These are phyloP conservation scores for Andrena haemorrhoa DNA, from an alignment of 2,888 invertebrate genomes.

Conservation along the genomic window DNA sequence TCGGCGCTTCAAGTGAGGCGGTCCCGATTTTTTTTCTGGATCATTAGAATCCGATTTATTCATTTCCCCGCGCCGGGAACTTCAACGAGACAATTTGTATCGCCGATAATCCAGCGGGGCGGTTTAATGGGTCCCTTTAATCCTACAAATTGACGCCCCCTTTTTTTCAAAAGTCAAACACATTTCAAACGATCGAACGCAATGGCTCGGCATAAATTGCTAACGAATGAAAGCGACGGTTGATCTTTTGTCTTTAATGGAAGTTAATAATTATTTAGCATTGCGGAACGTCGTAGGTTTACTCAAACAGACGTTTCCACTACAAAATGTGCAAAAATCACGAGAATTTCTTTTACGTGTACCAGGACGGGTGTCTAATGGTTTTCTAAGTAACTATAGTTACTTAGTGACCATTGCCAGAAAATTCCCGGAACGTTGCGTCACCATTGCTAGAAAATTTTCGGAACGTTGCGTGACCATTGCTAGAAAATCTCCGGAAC, in stretches of 20 bases:
- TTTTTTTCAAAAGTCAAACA: slow-evolving; percentile 16
- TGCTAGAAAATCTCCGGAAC: too few relatives aligned
- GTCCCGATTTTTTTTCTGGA: slow-evolving; percentile 27
- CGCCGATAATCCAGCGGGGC: slow-evolving; percentile 45
- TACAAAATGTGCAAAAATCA: too few relatives aligned
- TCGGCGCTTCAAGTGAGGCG: slow-evolving; percentile 50
- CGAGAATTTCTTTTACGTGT: too few relatives aligned
- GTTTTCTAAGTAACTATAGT: too few relatives aligned
- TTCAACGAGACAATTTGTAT: slow-evolving; percentile 32
- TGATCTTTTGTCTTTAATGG: not conserved
- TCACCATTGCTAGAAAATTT: too few relatives aligned
- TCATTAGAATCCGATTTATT: slow-evolving; percentile 48
- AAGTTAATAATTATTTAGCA: not conserved
- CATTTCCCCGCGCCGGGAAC: slow-evolving; percentile 3
- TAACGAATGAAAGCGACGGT: not conserved
- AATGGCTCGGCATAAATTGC: not conserved
- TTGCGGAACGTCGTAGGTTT: not conserved
- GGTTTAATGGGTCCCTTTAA: slow-evolving; percentile 52
- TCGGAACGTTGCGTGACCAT: too few relatives aligned
- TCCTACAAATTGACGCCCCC: slow-evolving; percentile 45
- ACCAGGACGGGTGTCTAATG: too few relatives aligned
- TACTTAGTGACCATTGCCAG: too few relatives aligned
- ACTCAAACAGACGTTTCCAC: too few relatives aligned
- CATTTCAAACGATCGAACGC: not conserved
- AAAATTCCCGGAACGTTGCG: too few relatives aligned